Evolutionary conservation across 2,888 invertebrate genomes (phyloP), one percentile per base, ranked within the genome.

Genomic region (Nysson spinosus): DNA sequence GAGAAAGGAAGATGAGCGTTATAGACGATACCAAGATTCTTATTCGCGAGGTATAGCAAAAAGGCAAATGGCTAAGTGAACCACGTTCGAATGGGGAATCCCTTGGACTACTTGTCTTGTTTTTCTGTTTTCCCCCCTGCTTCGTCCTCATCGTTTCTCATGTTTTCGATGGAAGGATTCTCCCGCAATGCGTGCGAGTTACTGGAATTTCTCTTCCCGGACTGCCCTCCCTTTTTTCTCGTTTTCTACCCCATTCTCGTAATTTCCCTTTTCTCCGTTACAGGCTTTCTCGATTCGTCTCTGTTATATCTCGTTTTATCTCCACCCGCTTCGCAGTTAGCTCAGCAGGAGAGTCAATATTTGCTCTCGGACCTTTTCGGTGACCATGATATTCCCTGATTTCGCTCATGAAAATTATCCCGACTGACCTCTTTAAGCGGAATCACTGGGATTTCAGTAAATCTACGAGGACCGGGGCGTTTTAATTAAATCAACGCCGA

Each of bases 111-210:
- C 12, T 7, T 28, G 19, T 32, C 19, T 19, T 12, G 3, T 3
- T n/a, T 17, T n/a, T 26, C 40, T 19, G 16, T 22, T 16, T 24
- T 4, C 7, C n/a, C 20, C 19, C 65, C 55, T 30, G 50, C 49
- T 55, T 46, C 56, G 54, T 69, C 57, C 64, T 74, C 69, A 62
- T 69, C 65, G 42, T 66, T 75, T 75, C 71, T 71, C 72, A 69
- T 69, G 69, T 79, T 77, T 79, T 72, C 68, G 73, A 79, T 76
- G 80, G 79, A 80, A 78, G 79, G 70, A 69, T 58, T 2, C 32
- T 17, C 24, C 19, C 14, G 47, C 34, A n/a, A 55, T 57, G 56
- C 58, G 69, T 58, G 62, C 64, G 52, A 69, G 62, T 70, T 78
- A 72, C 32, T 55, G 66, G 20, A 56, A 17, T 64, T 34, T 52